phyloP scores from a whole-genome alignment of 2,888 invertebrate species.

The Phengaris alcon region DNA sequence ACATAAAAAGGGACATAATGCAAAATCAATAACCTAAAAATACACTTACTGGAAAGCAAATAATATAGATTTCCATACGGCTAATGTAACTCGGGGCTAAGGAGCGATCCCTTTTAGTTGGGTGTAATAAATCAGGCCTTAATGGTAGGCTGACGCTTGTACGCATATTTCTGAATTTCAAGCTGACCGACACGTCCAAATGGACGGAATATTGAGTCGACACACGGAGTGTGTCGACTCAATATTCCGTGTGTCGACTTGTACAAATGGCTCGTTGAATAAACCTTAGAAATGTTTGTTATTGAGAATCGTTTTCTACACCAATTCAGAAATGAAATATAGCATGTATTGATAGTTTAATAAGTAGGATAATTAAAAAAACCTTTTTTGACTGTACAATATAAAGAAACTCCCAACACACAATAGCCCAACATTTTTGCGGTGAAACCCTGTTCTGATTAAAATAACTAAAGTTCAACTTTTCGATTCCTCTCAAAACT shows the following conservation, averaged over 20 bases:
- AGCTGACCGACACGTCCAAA: constrained; percentile 53
- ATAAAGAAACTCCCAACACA: neutral
- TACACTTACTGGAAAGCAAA: constrained; percentile 49
- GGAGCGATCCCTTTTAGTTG: constrained; percentile 71
- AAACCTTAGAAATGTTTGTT: neutral
- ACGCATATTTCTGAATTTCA: constrained; percentile 66
- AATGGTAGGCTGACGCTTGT: constrained; percentile 63
- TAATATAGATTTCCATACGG: constrained; percentile 69
- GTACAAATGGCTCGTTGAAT: neutral
- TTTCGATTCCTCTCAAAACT: neutral
- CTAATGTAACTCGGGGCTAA: constrained; percentile 66
- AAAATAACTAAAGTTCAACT: neutral
- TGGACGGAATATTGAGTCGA: constrained; percentile 50
- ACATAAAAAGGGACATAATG: constrained; percentile 17
- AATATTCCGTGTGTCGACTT: too few species aligned
- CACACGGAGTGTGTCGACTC: too few species aligned
- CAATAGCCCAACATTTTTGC: neutral
- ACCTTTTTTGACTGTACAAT: neutral
- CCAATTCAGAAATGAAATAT: too few species aligned
- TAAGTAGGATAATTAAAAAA: neutral
- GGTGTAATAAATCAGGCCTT: constrained; percentile 71
- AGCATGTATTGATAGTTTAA: too few species aligned
- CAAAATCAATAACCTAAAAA: constrained; percentile 21
- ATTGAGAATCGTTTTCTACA: too few species aligned
- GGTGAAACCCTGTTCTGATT: neutral